phyloP scores from a whole-genome alignment of 2,888 invertebrate genomes.

The Hipparchia sbordonii region DNA sequence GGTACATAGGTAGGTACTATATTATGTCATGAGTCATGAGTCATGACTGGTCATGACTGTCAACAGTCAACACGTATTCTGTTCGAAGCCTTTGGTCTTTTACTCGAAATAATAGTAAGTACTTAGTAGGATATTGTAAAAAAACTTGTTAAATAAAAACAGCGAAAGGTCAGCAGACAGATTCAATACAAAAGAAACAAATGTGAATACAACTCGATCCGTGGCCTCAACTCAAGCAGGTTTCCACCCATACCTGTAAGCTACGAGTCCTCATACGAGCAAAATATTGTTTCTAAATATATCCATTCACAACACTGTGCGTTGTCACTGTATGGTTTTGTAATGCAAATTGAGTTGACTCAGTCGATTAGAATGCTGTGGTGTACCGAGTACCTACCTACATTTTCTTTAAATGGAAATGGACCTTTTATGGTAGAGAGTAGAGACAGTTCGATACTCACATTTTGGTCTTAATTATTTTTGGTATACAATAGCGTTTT shows the following conservation, averaged over 20 bases:
- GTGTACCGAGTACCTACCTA: not conserved
- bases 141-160: slow-evolving; percentile 1
- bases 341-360: slow-evolving; percentile 42
- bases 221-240: slow-evolving; percentile 17
- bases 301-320: slow-evolving; percentile 33
- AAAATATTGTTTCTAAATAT: slow-evolving; percentile 22
- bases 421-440: not conserved
- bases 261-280: not conserved
- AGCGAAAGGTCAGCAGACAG: slow-evolving; percentile 12
- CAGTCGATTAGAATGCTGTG: slow-evolving; percentile 40
- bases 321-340: slow-evolving; percentile 31
- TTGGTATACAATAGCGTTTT: no score
- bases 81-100: no score
- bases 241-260: not conserved
- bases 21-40: no score
- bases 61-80: no score
- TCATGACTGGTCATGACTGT: no score
- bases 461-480: no score
- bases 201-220: not conserved
- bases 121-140: slow-evolving; percentile 2
- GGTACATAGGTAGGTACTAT: no score
- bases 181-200: slow-evolving; percentile 13
- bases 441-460: not conserved
- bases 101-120: not conserved
- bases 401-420: not conserved